These are phyloP conservation scores for Microctenopoma lineatum DNA, from an alignment of 2,797 vertebrate species.

Conservation along the genomic window DNA sequence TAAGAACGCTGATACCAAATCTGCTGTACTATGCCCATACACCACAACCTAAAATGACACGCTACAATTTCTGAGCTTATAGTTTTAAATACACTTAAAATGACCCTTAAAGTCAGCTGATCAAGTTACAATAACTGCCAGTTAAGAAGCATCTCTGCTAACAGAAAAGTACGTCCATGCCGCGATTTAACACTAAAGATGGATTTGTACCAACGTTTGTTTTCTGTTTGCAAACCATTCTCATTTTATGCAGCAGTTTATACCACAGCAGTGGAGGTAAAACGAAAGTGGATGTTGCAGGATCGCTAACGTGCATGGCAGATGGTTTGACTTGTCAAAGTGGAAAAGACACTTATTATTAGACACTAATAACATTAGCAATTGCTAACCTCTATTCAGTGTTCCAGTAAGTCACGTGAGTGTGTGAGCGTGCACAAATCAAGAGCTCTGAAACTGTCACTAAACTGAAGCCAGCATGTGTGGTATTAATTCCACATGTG, in stretches of 20 bases:
- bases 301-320: neutral
- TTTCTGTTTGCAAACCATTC: neutral
- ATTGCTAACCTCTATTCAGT: conserved; percentile 4
- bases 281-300: neutral
- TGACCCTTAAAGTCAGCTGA: neutral
- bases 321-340: conserved; percentile 4
- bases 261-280: neutral
- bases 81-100: neutral
- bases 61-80: neutral
- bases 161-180: neutral
- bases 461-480: neutral
- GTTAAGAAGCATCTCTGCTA: neutral
- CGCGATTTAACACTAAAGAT: neutral
- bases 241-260: neutral
- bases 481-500: neutral
- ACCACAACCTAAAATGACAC: neutral
- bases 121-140: neutral
- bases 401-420: conserved; percentile 1
- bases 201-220: too few species aligned
- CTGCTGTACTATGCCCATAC: neutral
- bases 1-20: neutral
- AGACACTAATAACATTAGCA: neutral
- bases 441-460: neutral
- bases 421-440: neutral
- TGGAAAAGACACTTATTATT: neutral